A percentile compares a stretch with the other conserved stretches of the same genome.
Evolutionary conservation across 2,797 vertebrate genomes (phyloP).

Genomic region (Lophius americanus): DNA sequence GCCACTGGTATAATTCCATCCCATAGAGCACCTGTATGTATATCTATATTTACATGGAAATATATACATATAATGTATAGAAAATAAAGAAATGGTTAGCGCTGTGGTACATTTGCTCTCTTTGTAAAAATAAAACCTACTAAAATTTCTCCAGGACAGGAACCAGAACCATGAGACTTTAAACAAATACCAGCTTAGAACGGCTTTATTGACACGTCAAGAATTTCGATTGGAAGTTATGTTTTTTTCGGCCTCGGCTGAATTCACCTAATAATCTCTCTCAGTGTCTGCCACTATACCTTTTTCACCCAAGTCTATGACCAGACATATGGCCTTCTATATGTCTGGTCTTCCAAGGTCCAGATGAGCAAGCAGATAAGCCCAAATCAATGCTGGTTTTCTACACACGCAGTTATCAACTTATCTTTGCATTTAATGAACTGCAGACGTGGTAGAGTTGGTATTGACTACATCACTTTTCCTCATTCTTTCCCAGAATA

Average conservation of each 20-base stretch:
- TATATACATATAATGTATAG: too few species aligned
- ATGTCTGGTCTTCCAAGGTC: slow-evolving; percentile 57
- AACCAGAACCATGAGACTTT: slow-evolving; percentile 31
- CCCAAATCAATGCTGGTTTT: slow-evolving; percentile 58
- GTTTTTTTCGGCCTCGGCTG: slow-evolving; percentile 25
- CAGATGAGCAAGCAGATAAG: slow-evolving; percentile 67
- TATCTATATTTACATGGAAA: too few species aligned
- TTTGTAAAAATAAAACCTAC: too few species aligned
- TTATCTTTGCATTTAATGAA: slow-evolving; percentile 55
- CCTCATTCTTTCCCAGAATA: slow-evolving; percentile 28
- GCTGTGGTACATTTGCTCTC: too few species aligned
- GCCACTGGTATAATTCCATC: too few species aligned
- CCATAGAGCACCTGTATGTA: too few species aligned
- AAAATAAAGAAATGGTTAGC: too few species aligned
- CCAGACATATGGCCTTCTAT: slow-evolving; percentile 60
- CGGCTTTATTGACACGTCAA: slow-evolving; percentile 17
- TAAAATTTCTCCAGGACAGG: not conserved
- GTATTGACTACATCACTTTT: slow-evolving; percentile 44
- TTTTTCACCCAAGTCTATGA: slow-evolving; percentile 40
- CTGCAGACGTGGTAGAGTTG: slow-evolving; percentile 32
- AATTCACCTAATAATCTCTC: slow-evolving; percentile 45
- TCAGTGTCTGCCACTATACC: slow-evolving; percentile 27
- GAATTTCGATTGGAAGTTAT: slow-evolving; percentile 40
- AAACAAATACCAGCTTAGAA: slow-evolving; percentile 57
- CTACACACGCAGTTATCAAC: slow-evolving; percentile 46